Evolutionary conservation across 2,797 vertebrate genomes (phyloP).

Genomic region (Neomorphus geoffroyi): DNA sequence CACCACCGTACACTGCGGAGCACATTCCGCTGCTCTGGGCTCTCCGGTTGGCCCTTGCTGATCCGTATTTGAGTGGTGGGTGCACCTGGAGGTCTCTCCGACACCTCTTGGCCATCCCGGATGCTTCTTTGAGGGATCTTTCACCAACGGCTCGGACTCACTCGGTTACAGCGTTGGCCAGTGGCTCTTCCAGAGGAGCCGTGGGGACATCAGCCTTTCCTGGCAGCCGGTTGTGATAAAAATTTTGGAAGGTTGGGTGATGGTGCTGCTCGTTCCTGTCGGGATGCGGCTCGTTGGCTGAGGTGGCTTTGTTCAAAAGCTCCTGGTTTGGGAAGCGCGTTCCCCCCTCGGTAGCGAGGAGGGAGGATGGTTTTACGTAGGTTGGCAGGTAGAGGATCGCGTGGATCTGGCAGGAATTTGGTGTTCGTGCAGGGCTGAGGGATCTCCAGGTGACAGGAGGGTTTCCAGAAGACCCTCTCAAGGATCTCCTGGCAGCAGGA

Average conservation of each 20-base stretch:
- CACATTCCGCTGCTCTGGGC: rapidly evolving
- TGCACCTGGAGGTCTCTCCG: not conserved
- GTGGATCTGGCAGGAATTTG: not conserved
- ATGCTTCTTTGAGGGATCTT: not conserved
- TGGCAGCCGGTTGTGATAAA: rapidly evolving
- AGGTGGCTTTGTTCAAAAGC: not conserved
- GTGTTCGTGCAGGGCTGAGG: not conserved
- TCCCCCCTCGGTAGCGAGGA: not conserved
- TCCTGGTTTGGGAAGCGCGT: rapidly evolving
- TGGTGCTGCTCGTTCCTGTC: rapidly evolving
- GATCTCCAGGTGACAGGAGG: not conserved
- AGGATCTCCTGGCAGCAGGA: not conserved
- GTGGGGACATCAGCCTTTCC: not conserved
- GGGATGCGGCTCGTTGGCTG: not conserved
- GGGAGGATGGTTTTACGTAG: not conserved
- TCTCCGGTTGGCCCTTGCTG: not conserved
- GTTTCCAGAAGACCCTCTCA: too few species aligned
- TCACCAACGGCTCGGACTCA: too few species aligned
- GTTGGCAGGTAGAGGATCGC: not conserved
- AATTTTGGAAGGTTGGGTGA: not conserved
- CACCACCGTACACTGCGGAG: rapidly evolving
- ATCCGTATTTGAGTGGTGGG: rapidly evolving
- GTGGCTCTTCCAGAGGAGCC: not conserved
- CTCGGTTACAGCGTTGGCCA: not conserved
- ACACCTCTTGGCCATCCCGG: not conserved